These are phyloP conservation scores for Clitarchus hookeri DNA, from an alignment of 2,888 invertebrate genomes.

Conservation along the genomic window DNA sequence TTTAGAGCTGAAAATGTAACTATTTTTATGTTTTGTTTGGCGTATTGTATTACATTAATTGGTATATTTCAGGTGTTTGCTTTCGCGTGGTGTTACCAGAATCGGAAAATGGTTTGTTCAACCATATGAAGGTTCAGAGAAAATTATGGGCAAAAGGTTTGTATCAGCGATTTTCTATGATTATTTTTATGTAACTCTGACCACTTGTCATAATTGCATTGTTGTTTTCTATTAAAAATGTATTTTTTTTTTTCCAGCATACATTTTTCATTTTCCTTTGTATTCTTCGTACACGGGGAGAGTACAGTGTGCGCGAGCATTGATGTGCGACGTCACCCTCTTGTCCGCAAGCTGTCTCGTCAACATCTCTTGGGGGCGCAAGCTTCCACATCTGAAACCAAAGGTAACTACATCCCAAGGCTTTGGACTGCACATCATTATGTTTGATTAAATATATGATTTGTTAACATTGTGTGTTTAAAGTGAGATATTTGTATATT, in stretches of 20 bases:
- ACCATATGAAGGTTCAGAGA: constrained; percentile 85
- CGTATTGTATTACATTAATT: constrained; percentile 22
- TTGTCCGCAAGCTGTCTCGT: constrained; percentile 83
- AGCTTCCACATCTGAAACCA: constrained; percentile 58
- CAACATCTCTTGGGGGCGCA: constrained; percentile 70
- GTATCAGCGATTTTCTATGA: constrained; percentile 25
- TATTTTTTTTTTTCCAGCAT: constrained; percentile 64
- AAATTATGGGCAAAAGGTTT: constrained; percentile 75
- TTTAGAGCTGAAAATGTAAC: neutral
- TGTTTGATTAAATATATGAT: too few relatives aligned
- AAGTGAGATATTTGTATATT: too few relatives aligned
- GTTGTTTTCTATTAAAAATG: constrained; percentile 16
- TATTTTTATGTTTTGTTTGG: neutral
- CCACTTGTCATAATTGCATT: neutral
- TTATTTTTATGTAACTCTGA: neutral
- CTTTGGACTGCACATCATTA: too few relatives aligned
- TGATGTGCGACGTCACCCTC: constrained; percentile 95
- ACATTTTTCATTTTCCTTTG: constrained; percentile 91
- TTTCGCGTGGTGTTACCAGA: constrained; percentile 92
- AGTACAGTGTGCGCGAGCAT: constrained; percentile 97
- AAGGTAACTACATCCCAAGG: neutral
- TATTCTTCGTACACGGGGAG: constrained; percentile 99
- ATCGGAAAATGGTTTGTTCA: constrained; percentile 99
- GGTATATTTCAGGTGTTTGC: constrained; percentile 71
- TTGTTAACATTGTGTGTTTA: too few relatives aligned